Base-by-base conservation (phyloP, 2,888 invertebrate genomes). In the Ophion obscuratus region DNA sequence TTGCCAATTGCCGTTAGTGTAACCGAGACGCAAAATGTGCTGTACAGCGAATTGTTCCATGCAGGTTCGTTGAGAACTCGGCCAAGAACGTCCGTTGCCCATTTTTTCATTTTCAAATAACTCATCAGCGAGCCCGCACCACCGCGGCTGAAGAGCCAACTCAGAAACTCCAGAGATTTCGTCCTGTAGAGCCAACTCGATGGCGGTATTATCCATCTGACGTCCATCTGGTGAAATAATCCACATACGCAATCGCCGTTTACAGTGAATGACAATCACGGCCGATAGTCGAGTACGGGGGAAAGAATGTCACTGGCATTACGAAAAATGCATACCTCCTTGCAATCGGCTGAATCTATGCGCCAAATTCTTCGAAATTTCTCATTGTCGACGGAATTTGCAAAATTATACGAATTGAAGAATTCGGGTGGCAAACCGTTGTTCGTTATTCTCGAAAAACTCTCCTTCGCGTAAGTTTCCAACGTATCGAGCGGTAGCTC, bases 41-140 rank as follows among this genome's bases (percentile, higher is more conserved):
- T 96, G 93, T 96, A 97, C 90, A 97, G 96, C 0, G 96, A 96
- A 87, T 97, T 98, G 90, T 96, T 95, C 92, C 97, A 97, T 87
- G 96, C 96, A 2, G 97, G 97, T 84, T 96, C 95, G 89, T 96
- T 96, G 2, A 96, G 96, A 91, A 96, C 96, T 14, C 97, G 97
- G 1, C 96, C 95, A 88, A 95, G 95, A 75, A 97, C 95, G 6
- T 95, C 95, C n/a, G 97, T 93, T 1, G 96, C 97, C 97, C 97
- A 97, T 0, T 97, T 95, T 91, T 96, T 96, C 91, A 96, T 96
- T 86, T 96, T 95, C 31, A 97, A 94, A 92, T 96, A 97, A 0
- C 97, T 96, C 2, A 97, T 95, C n/a, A 97, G 94, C 90, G 97
- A 97, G 77, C 97, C 97, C 89, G 96, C 95, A 2, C 98, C 98